Evolutionary conservation across 2,797 vertebrate genomes (phyloP).

Genomic region (Saxicola maurus): DNA sequence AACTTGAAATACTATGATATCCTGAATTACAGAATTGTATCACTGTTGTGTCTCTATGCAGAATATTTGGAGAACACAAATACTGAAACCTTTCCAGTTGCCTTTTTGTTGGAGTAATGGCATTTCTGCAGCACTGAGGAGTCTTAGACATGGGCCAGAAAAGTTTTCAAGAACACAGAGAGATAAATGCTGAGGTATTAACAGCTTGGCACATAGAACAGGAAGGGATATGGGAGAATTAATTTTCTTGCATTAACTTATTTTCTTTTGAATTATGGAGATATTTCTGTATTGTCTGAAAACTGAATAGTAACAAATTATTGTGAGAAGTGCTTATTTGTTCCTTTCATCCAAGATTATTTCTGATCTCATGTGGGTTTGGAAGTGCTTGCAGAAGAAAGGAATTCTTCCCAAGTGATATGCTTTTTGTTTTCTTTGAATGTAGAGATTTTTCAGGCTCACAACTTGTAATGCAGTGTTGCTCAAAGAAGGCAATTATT

Average conservation of each 20-base stretch:
- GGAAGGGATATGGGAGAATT: neutral
- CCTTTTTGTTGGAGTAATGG: neutral
- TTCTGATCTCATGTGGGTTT: neutral
- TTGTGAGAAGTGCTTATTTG: neutral
- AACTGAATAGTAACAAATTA: neutral
- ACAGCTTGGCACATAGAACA: neutral
- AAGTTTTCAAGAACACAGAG: neutral
- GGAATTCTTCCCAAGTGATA: neutral
- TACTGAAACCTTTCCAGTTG: neutral
- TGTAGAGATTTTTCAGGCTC: neutral
- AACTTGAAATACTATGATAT: neutral
- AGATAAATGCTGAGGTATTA: neutral
- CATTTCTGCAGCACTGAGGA: neutral
- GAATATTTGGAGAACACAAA: neutral
- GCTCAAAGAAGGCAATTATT: neutral
- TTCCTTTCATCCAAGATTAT: neutral
- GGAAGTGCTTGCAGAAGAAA: neutral
- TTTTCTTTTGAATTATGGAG: conserved; percentile 20
- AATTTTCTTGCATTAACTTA: neutral
- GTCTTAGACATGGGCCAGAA: neutral
- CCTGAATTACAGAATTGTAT: neutral
- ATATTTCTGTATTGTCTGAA: conserved; percentile 1
- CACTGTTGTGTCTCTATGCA: neutral
- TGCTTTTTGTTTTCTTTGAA: neutral
- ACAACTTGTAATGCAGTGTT: neutral